Base-by-base conservation (phyloP, 23 tunicate genomes). In the Phallusia fumigata region DNA sequence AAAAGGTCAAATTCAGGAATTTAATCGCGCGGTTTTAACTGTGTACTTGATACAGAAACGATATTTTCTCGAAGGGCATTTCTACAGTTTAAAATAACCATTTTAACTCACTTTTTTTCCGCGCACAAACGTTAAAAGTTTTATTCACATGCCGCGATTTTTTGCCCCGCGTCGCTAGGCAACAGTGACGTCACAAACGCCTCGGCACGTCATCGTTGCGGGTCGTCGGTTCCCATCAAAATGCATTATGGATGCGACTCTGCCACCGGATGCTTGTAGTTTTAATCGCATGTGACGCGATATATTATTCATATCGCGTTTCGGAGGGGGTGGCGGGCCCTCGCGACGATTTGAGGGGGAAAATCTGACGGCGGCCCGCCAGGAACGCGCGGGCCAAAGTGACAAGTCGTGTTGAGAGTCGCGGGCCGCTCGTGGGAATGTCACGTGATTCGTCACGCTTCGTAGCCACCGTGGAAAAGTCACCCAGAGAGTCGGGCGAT, bases 241-340 rank as follows among this genome's bases (percentile, higher is more conserved):
- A 58, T 58, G 28, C 69, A 58, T 58, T 58, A 58, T 58, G 69
- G 72, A 65, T 34, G 84, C 52, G 18, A 77, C 33, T 32, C 31
- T 65, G 76, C 76, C 81, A 82, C 85, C 53, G 76, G 82, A 87
- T 76, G 30, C 86, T 40, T 87, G 91, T 87, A 76, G 35, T 58
- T 76, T 81, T 35, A 81, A 53, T 64, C 76, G 47, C 78, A 36
- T 87, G 91, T 53, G 86, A 82, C 79, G 78, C 35, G 80, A 87
- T 87, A 81, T 87, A 81, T 87, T 76, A 87, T 87, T 87, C 91
- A 87, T 87, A 81, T 81, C 32, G 19, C n/a, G n/a, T n/a, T n/a
- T n/a, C n/a, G n/a, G n/a, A n/a, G 53, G 53, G 77, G 77, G 36
- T 18, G 77, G 40, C 35, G 22, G 77, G 77, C 35, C 36, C 28